Evolutionary conservation across 2,888 invertebrate genomes (phyloP), one percentile per base, ranked within the genome.

Genomic region (Ernsta delagoae): DNA sequence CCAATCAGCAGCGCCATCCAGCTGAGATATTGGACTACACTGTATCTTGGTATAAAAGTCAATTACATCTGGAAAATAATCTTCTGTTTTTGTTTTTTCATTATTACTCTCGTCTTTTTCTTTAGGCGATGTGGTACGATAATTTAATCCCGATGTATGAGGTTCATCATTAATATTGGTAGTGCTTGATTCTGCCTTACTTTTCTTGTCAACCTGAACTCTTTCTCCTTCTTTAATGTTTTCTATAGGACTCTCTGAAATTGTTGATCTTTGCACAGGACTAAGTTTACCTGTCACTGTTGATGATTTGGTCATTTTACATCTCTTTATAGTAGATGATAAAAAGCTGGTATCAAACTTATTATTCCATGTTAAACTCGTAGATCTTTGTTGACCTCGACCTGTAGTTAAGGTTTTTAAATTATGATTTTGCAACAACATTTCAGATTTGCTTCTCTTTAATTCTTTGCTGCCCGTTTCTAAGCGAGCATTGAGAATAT

Each of bases 1-100:
- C 93, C 96, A 94, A 78, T 96, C 96, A 53, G 95, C 95, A 0
- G 96, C 94, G 3, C 96, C 96, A 80, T 96, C 96, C 71, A 96
- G 86, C 85, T 96, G 96, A 57, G 96, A 95, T 73, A 96, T 95
- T 66, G 94, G 94, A 74, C 94, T 94, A 75, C 94, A 94, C 67
- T 93, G 93, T 74, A 94, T 93, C 78, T 94, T 94, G 0, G 94
- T 94, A 63, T 94, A 94, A 75, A 94, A 94, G 75, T 94, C 94
- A 70, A 94, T 94, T 2, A 94, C 93, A 71, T 93, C 93, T 59
- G 91, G 83, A 68, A 90, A 93, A 70, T 92, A 92, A 11, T 88
- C 91, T 62, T 92, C 91, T 9, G 85, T 83, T 75, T 93, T 93
- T 24, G 81, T 39, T 39, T 92, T 92, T 54, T 87, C 86, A 70